Percentiles rank a stretch among this genome's conserved stretches.
phyloP scores from a whole-genome alignment of 2,113 vertebrate species.

The Corythornis cristatus region DNA sequence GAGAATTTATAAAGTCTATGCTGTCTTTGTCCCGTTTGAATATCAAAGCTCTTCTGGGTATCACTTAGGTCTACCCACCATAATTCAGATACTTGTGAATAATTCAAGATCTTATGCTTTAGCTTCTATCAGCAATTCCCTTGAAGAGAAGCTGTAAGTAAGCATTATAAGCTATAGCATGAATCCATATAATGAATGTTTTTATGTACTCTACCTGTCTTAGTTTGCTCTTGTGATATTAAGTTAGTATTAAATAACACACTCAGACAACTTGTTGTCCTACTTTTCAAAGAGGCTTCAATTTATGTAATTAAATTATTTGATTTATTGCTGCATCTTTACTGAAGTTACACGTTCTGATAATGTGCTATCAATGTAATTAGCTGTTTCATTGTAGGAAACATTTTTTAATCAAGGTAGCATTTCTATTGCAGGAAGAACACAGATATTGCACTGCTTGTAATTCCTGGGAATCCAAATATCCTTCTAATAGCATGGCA shows the following conservation, averaged over 20 bases:
- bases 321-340: conserved; percentile 42
- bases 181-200: conserved; percentile 70
- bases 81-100: conserved; percentile 11
- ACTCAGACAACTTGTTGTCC: conserved; percentile 26
- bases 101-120: conserved; percentile 29
- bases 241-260: conserved; percentile 46
- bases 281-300: conserved; percentile 55
- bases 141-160: background rate
- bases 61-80: background rate
- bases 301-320: conserved; percentile 57
- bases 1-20: background rate
- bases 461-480: background rate
- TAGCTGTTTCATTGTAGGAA: conserved; percentile 27
- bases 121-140: conserved; percentile 33
- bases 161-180: conserved; percentile 19
- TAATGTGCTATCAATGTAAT: conserved; percentile 52
- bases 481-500: background rate
- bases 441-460: background rate
- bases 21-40: background rate
- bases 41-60: background rate
- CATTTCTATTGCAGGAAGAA: background rate
- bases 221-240: conserved; percentile 57
- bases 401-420: conserved; percentile 26
- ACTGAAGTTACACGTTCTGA: background rate
- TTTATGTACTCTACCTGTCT: conserved; percentile 54